Evolutionary conservation across 92 coral and sea anemone species (phyloP).

Genomic region (Porites evermanni): DNA sequence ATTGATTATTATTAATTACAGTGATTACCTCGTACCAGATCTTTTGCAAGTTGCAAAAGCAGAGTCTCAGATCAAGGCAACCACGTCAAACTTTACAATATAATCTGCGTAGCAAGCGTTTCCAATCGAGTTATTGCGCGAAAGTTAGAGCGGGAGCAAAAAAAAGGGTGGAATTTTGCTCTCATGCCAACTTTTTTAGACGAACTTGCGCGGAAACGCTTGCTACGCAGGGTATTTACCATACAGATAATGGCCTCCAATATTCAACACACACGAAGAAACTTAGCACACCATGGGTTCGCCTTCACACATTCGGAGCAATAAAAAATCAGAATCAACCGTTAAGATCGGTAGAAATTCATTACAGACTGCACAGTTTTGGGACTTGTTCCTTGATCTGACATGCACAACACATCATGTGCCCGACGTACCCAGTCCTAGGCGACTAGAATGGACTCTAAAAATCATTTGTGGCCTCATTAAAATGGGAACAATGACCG

Average conservation of each 20-base stretch:
- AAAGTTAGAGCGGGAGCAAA: too few species aligned
- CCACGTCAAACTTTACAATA: too few species aligned
- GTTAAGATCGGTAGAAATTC: slow-evolving; percentile 22
- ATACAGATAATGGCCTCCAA: too few species aligned
- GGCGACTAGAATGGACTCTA: slow-evolving; percentile 54
- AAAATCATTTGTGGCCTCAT: slow-evolving; percentile 62
- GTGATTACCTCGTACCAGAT: slow-evolving; percentile 9
- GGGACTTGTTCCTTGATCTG: slow-evolving; percentile 56
- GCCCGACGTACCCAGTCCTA: slow-evolving; percentile 58
- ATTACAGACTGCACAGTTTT: slow-evolving; percentile 46
- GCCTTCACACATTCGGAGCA: not conserved
- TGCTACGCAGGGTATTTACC: too few species aligned
- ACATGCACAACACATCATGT: slow-evolving; percentile 37
- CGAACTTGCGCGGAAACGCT: too few species aligned
- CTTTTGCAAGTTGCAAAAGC: not conserved
- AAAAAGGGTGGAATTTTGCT: too few species aligned
- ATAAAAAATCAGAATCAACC: too few species aligned
- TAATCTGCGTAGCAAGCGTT: too few species aligned
- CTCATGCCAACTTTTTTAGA: too few species aligned
- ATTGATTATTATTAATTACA: slow-evolving; percentile 7
- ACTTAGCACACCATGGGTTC: slow-evolving; percentile 35
- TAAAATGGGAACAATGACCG: slow-evolving; percentile 41
- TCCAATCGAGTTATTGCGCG: too few species aligned
- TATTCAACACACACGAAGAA: too few species aligned
- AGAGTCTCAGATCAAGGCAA: too few species aligned